These are phyloP conservation scores for Taeniopygia guttata DNA, from an alignment of 2,797 vertebrate species.

Conservation along the genomic window DNA sequence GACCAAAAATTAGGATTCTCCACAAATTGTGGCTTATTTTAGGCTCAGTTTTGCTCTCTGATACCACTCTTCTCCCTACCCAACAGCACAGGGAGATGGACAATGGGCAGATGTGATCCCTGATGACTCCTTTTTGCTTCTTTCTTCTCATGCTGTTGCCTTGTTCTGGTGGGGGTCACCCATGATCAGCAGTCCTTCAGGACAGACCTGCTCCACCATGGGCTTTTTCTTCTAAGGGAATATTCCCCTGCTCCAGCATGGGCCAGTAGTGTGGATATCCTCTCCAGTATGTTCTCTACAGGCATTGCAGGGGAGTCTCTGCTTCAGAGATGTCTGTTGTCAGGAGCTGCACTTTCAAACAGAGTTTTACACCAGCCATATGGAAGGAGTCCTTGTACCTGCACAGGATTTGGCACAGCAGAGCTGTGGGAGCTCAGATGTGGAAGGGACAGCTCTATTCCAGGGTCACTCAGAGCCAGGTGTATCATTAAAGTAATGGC, in stretches of 20 bases:
- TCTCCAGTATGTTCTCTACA: background rate
- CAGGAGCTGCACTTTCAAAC: background rate
- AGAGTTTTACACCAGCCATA: rapidly evolving
- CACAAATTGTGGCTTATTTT: background rate
- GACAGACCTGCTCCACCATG: background rate
- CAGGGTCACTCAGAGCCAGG: background rate
- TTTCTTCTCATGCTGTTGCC: background rate
- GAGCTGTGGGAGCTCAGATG: background rate
- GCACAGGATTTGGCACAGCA: background rate
- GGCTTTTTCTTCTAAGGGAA: background rate
- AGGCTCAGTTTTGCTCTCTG: background rate
- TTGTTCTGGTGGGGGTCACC: background rate
- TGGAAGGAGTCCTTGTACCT: background rate
- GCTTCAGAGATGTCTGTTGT: background rate
- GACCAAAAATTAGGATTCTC: background rate
- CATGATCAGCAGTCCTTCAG: background rate
- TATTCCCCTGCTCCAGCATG: background rate
- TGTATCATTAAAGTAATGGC: background rate
- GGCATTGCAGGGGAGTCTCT: background rate
- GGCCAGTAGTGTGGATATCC: background rate
- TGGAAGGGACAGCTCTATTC: background rate
- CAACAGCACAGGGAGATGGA: background rate
- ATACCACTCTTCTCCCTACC: background rate
- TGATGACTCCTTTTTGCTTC: background rate
- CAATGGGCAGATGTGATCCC: rapidly evolving